A percentile compares a stretch with the other conserved stretches of the same genome.
Evolutionary conservation across 2,888 invertebrate genomes (phyloP).

Genomic region (Phortica okadai): DNA sequence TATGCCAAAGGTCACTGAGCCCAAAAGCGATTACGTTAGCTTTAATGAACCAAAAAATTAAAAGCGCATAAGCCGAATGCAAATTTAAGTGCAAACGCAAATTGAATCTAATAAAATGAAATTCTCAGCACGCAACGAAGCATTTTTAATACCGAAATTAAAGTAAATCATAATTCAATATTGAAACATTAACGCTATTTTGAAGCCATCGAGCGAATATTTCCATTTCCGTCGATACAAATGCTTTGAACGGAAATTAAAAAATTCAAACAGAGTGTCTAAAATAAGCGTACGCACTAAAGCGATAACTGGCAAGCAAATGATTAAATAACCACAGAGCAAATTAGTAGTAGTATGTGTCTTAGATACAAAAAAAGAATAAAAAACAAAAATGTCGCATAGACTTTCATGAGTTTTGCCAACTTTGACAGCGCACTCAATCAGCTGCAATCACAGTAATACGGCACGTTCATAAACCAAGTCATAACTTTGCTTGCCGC

Average conservation of each 20-base stretch:
- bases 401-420: not conserved
- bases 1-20: not conserved
- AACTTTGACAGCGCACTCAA: slow-evolving; percentile 6
- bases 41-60: slow-evolving; percentile 35
- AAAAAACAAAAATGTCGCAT: not conserved
- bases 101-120: not conserved
- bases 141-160: not conserved
- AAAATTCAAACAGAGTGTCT: slow-evolving; percentile 43
- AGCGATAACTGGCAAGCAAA: slow-evolving; percentile 31
- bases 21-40: slow-evolving; percentile 17
- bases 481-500: not conserved
- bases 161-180: not conserved
- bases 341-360: too few species aligned
- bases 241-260: slow-evolving; percentile 58
- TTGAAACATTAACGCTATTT: not conserved
- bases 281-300: slow-evolving; percentile 16
- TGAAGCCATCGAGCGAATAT: too few species aligned
- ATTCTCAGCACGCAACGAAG: not conserved
- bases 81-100: slow-evolving; percentile 14
- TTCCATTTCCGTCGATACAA: slow-evolving; percentile 38
- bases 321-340: too few species aligned
- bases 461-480: slow-evolving; percentile 2
- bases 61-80: slow-evolving; percentile 4
- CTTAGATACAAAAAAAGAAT: not conserved
- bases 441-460: slow-evolving; percentile 23